Conservation (phyloP, 2,797 vertebrate species). For the Eupleurogrammus muticus region DNA sequence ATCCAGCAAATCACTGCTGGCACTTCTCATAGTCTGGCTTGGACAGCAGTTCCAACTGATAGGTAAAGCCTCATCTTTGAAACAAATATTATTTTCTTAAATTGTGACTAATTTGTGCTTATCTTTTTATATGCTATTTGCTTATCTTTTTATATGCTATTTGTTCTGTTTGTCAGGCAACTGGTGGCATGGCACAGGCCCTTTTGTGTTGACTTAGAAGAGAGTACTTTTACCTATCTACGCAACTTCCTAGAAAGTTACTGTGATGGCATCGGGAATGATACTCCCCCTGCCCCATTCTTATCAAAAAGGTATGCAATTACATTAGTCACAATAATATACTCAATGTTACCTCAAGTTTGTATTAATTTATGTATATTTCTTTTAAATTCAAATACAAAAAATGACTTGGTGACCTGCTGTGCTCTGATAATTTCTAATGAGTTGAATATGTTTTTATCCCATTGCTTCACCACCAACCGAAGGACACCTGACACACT, state of each 20-base stretch:
- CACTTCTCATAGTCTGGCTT: slow-evolving; percentile 88
- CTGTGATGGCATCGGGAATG: slow-evolving; percentile 82
- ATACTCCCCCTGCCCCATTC: slow-evolving; percentile 84
- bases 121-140: slow-evolving; percentile 11
- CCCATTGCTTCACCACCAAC: not conserved
- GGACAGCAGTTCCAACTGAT: slow-evolving; percentile 88
- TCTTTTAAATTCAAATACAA: not conserved
- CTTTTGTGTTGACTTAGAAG: slow-evolving; percentile 88
- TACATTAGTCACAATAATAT: not conserved
- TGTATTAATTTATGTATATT: slow-evolving; percentile 3
- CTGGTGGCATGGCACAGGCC: slow-evolving; percentile 89
- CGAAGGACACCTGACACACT: not conserved
- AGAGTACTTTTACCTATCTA: slow-evolving; percentile 86
- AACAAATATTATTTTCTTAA: not conserved
- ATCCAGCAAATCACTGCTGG: slow-evolving; percentile 89
- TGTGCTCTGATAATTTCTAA: not conserved
- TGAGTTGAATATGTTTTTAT: slow-evolving; percentile 4
- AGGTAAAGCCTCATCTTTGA: slow-evolving; percentile 65
- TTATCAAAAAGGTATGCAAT: slow-evolving; percentile 80
- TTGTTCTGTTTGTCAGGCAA: slow-evolving; percentile 73
- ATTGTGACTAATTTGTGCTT: slow-evolving; percentile 15
- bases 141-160: slow-evolving; percentile 8
- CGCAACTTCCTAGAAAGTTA: slow-evolving; percentile 86
- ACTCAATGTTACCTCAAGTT: not conserved
- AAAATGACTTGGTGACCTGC: not conserved